Conservation (phyloP, 2,113 vertebrate genomes). For the Scortum barcoo region DNA sequence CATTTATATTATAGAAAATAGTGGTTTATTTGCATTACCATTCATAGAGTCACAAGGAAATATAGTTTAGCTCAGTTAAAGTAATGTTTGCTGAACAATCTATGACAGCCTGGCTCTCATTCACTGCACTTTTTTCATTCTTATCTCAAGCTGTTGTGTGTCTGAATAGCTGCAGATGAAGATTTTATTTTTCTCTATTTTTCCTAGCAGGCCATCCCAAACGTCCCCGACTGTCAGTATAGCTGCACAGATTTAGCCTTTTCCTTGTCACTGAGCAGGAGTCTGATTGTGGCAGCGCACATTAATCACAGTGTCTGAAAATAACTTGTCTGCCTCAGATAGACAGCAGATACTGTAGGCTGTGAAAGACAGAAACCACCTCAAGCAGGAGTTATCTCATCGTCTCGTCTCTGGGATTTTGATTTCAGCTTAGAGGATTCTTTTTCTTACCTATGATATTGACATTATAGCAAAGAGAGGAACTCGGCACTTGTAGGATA, state of each 20-base stretch:
- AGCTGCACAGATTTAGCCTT: slow-evolving; percentile 22
- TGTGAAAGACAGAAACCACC: slow-evolving; percentile 16
- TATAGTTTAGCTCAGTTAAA: not conserved
- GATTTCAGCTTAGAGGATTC: slow-evolving; percentile 5
- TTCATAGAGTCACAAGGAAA: not conserved
- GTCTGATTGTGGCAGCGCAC: slow-evolving; percentile 7
- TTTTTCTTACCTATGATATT: not conserved
- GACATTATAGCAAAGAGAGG: not conserved
- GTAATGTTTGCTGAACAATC: not conserved
- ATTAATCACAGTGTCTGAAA: slow-evolving; percentile 48
- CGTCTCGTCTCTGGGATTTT: slow-evolving; percentile 18
- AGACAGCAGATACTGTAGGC: slow-evolving; percentile 33
- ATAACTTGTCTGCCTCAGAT: slow-evolving; percentile 45
- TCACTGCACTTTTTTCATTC: slow-evolving; percentile 7
- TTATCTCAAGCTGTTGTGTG: slow-evolving; percentile 8
- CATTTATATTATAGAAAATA: not conserved
- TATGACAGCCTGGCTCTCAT: not conserved
- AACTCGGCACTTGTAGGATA: not conserved
- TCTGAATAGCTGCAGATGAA: not conserved
- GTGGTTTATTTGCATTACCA: not conserved
- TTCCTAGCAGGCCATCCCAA: not conserved
- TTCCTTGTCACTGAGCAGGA: slow-evolving; percentile 32
- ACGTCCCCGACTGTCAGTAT: not conserved
- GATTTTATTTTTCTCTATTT: not conserved
- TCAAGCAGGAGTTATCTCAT: slow-evolving; percentile 3